Conservation (phyloP, 1,140 invertebrate species). For the Panulirus ornatus region DNA sequence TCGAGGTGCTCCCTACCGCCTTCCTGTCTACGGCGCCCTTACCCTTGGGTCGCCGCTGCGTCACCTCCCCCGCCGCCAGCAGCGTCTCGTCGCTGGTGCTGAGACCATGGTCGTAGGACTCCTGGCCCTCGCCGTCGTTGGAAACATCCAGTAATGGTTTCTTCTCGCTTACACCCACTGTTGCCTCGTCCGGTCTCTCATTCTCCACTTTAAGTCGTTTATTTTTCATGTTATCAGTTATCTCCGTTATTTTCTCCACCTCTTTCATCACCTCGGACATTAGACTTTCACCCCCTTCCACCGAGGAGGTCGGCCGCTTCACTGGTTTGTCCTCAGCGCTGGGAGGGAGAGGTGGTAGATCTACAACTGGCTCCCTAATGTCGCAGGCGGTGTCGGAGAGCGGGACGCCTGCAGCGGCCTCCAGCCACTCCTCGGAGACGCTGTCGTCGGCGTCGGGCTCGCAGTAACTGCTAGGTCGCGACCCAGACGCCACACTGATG, state of each 20-base stretch:
- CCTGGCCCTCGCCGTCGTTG: background rate
- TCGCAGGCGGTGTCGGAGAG: background rate
- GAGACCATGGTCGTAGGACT: background rate
- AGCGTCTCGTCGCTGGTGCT: conserved; percentile 44
- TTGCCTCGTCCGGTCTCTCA: background rate
- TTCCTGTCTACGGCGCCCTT: conserved; percentile 14
- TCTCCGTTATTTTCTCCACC: conserved; percentile 72
- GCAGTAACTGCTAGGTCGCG: conserved; percentile 58
- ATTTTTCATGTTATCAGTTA: conserved; percentile 52
- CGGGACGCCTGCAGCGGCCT: background rate
- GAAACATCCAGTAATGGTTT: background rate
- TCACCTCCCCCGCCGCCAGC: background rate
- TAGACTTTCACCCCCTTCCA: conserved; percentile 54
- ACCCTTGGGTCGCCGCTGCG: background rate
- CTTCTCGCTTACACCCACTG: conserved; percentile 25
- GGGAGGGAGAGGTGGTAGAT: background rate
- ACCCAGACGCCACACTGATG: background rate
- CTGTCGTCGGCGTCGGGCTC: conserved; percentile 45
- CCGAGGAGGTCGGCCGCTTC: conserved; percentile 40
- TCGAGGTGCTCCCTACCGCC: conserved; percentile 39
- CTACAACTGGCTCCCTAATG: background rate
- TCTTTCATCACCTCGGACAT: conserved; percentile 75
- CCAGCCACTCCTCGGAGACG: conserved; percentile 44
- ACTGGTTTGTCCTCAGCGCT: conserved; percentile 14
- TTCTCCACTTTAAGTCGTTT: conserved; percentile 14